Conservation (phyloP, 2,888 invertebrate species). For the Melipona beecheii region DNA sequence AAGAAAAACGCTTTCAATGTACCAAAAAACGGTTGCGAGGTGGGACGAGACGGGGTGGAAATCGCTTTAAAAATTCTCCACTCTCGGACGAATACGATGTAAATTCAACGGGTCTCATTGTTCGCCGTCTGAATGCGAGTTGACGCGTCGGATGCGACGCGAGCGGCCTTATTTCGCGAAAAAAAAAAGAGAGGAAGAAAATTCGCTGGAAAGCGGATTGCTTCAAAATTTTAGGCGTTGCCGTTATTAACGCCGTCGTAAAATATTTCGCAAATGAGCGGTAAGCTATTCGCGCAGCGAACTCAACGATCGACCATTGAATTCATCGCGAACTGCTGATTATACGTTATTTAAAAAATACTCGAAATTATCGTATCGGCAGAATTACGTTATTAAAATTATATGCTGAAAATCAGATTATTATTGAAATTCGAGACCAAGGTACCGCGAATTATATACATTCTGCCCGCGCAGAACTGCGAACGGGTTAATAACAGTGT, state of each 20-base stretch:
- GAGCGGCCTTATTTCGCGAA: background rate
- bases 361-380: background rate
- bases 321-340: background rate
- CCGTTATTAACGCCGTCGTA: constrained; percentile 33
- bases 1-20: background rate
- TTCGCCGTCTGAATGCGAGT: constrained; percentile 23
- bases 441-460: background rate
- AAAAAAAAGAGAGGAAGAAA: background rate
- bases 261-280: constrained; percentile 23
- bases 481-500: background rate
- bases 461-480: background rate
- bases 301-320: background rate
- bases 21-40: background rate
- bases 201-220: constrained; percentile 7
- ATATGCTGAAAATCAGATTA: background rate
- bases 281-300: background rate
- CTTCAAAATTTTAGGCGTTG: constrained; percentile 34
- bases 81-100: background rate
- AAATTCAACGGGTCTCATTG: constrained; percentile 35
- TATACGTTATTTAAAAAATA: background rate
- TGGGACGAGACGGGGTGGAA: background rate
- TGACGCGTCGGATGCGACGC: constrained; percentile 2
- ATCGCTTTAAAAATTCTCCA: constrained; percentile 30
- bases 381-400: background rate
- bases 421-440: background rate